A percentile compares a stretch with the other conserved stretches of the same genome.
Conservation (phyloP, 2,113 vertebrate genomes). For the Apodemus sylvaticus region DNA sequence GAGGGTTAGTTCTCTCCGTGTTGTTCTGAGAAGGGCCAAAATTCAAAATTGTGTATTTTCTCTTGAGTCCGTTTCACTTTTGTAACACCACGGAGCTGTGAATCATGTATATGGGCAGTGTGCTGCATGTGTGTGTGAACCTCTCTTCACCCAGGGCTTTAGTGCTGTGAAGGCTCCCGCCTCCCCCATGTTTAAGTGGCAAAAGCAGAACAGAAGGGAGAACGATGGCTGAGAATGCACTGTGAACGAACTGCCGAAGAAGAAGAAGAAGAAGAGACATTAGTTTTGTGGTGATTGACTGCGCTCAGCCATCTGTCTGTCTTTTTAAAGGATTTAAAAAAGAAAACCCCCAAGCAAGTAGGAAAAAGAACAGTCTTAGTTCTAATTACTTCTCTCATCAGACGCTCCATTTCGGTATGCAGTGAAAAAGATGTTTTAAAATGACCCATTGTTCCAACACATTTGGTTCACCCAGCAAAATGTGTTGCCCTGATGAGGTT, state of each 20-base stretch:
- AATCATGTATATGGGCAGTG: neutral
- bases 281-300: neutral
- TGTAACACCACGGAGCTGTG: neutral
- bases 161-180: neutral
- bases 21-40: neutral
- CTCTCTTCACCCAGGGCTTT: neutral
- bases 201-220: neutral
- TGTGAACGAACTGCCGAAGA: neutral
- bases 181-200: neutral
- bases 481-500: constrained; percentile 7
- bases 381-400: constrained; percentile 18
- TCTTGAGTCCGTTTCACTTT: neutral
- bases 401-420: neutral
- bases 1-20: neutral
- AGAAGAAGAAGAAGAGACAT: neutral
- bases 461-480: neutral
- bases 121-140: neutral
- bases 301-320: neutral
- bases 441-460: neutral
- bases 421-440: constrained; percentile 12
- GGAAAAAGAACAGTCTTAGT: constrained; percentile 5
- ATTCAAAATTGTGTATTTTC: neutral
- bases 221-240: neutral
- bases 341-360: neutral
- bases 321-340: neutral